Percentiles rank a stretch among this genome's conserved stretches.
phyloP scores from a whole-genome alignment of 1,140 invertebrate genomes.

The Reticulitermes speratus region DNA sequence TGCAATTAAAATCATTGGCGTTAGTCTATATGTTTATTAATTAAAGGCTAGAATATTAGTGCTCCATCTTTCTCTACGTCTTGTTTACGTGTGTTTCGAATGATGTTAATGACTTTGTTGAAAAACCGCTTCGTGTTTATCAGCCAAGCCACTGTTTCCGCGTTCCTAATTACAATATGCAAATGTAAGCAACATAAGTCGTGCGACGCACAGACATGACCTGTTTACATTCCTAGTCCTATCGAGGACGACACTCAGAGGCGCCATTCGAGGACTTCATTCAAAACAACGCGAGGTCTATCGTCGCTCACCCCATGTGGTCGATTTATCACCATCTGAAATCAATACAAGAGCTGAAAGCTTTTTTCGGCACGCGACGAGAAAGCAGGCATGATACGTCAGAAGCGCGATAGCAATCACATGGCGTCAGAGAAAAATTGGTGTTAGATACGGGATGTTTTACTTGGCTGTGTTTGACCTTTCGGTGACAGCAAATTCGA shows the following conservation, averaged over 20 bases:
- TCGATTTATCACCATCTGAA: background rate
- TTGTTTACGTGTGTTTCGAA: background rate
- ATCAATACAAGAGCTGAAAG: slow-evolving; percentile 6
- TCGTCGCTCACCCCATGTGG: background rate
- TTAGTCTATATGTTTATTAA: background rate
- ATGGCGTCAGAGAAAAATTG: too few species aligned
- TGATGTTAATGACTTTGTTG: background rate
- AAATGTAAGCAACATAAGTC: background rate
- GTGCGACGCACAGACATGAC: background rate
- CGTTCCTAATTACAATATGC: slow-evolving; percentile 16
- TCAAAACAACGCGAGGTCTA: background rate
- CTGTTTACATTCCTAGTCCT: background rate
- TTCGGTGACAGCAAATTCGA: too few species aligned
- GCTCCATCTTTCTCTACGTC: background rate
- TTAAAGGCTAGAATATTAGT: background rate
- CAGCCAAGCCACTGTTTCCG: background rate
- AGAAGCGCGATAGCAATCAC: too few species aligned
- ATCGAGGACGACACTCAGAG: background rate
- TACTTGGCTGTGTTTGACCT: too few species aligned
- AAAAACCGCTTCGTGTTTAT: background rate
- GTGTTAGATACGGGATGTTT: too few species aligned
- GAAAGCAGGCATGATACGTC: background rate
- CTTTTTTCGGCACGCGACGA: background rate
- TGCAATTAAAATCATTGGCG: background rate
- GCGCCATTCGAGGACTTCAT: background rate